Conservation (phyloP, 2,113 vertebrate genomes). For the Salvelinus namaycush region DNA sequence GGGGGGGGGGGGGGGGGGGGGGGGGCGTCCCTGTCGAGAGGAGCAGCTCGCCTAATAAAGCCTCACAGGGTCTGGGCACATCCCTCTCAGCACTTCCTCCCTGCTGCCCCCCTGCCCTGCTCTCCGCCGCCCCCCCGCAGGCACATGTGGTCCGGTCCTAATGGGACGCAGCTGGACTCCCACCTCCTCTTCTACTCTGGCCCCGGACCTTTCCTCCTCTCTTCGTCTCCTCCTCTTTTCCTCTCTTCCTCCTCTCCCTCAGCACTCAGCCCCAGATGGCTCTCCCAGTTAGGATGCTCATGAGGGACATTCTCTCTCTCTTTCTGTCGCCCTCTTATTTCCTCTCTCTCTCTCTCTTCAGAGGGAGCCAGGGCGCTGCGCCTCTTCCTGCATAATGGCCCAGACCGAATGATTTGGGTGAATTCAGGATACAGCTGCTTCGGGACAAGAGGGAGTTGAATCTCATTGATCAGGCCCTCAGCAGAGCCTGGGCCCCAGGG, state of each 20-base stretch:
- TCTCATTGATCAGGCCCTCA: constrained; percentile 17
- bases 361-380: not conserved
- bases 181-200: constrained; percentile 71
- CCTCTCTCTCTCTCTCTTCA: not conserved
- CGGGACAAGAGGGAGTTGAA: not conserved
- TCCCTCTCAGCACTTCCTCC: constrained; percentile 83
- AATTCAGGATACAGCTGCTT: not conserved
- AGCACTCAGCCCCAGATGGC: not conserved
- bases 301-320: constrained; percentile 2
- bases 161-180: constrained; percentile 99
- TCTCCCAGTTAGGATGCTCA: not conserved
- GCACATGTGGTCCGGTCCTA: constrained; percentile 92
- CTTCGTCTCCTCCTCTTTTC: constrained; percentile 19
- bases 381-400: constrained; percentile 12
- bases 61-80: constrained; percentile 86
- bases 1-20: constrained; percentile 56
- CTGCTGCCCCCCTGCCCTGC: constrained; percentile 85
- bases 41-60: constrained; percentile 93
- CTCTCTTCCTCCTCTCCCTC: constrained; percentile 3
- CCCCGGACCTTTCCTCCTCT: constrained; percentile 7
- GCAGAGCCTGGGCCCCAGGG: constrained; percentile 13
- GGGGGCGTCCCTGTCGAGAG: constrained; percentile 80
- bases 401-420: constrained; percentile 43
- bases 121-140: constrained; percentile 84
- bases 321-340: constrained; percentile 11